These are phyloP conservation scores for Hybognathus amarus DNA, from an alignment of 2,797 vertebrate species.

Conservation along the genomic window DNA sequence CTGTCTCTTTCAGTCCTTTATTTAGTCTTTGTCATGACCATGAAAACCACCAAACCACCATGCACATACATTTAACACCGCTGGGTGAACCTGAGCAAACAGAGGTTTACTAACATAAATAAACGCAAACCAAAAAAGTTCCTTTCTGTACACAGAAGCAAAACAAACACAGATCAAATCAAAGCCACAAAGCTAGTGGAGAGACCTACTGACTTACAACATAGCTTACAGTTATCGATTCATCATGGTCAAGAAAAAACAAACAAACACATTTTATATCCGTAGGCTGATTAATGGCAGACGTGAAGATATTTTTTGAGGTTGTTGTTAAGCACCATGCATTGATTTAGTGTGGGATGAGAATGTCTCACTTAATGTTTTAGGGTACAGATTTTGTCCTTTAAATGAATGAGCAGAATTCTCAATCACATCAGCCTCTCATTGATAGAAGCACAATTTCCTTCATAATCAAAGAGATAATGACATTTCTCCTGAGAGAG, in stretches of 20 bases:
- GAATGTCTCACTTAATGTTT: constrained; percentile 13
- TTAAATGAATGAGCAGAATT: constrained; percentile 56
- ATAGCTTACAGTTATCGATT: neutral
- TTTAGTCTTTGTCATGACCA: constrained; percentile 39
- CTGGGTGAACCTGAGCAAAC: constrained; percentile 45
- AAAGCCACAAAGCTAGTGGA: constrained; percentile 8
- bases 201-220: constrained; percentile 20
- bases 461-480: constrained; percentile 69
- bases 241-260: constrained; percentile 3
- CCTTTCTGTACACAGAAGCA: constrained; percentile 46
- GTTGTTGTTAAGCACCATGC: constrained; percentile 3
- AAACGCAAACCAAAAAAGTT: constrained; percentile 40
- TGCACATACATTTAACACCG: constrained; percentile 42
- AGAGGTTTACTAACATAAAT: constrained; percentile 49
- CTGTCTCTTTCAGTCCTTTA: constrained; percentile 22
- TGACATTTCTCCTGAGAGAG: constrained; percentile 56
- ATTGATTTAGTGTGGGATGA: constrained; percentile 19
- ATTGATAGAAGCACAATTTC: constrained; percentile 67
- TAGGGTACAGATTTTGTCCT: constrained; percentile 50
- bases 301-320: constrained; percentile 1
- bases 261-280: constrained; percentile 20
- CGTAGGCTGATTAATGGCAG: neutral
- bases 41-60: constrained; percentile 45
- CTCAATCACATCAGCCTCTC: constrained; percentile 59
- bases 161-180: constrained; percentile 39